Percentiles rank a stretch among this genome's conserved stretches.
Conservation (phyloP, 1,140 invertebrate species). For the Eubasilissa regina region DNA sequence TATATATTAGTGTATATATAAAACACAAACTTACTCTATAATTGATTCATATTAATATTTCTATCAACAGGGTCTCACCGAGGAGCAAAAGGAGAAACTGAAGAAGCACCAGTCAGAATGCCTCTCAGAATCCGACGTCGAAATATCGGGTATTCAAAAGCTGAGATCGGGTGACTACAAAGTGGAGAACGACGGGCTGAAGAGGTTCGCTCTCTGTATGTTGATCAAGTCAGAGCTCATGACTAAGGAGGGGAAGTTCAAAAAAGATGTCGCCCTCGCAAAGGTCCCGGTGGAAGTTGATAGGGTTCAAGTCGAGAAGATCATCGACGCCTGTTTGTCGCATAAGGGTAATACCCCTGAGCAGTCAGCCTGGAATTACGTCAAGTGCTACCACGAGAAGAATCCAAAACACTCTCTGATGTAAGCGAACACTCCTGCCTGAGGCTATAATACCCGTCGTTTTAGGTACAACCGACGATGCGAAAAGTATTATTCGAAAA, state of each 20-base stretch:
- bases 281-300: constrained; percentile 69
- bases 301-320: constrained; percentile 66
- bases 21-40: too few species aligned
- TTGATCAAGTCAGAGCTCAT: constrained; percentile 69
- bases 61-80: constrained; percentile 67
- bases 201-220: constrained; percentile 69
- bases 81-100: constrained; percentile 71
- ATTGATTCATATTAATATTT: not conserved
- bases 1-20: too few species aligned
- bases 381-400: constrained; percentile 73
- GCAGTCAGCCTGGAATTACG: constrained; percentile 71
- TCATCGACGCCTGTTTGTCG: constrained; percentile 68
- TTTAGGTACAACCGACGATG: too few species aligned
- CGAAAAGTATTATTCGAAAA: too few species aligned
- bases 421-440: constrained; percentile 17
- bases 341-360: constrained; percentile 70
- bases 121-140: constrained; percentile 61
- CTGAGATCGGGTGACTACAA: constrained; percentile 68
- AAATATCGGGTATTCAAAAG: constrained; percentile 62
- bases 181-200: constrained; percentile 67
- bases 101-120: constrained; percentile 69
- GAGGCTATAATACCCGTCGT: not conserved
- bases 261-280: constrained; percentile 69
- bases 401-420: constrained; percentile 70
- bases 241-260: constrained; percentile 72